Percentiles rank a stretch among this genome's conserved stretches.
phyloP scores from a whole-genome alignment of 64 coral and sea anemone genomes.

The Stylophora pistillata region DNA sequence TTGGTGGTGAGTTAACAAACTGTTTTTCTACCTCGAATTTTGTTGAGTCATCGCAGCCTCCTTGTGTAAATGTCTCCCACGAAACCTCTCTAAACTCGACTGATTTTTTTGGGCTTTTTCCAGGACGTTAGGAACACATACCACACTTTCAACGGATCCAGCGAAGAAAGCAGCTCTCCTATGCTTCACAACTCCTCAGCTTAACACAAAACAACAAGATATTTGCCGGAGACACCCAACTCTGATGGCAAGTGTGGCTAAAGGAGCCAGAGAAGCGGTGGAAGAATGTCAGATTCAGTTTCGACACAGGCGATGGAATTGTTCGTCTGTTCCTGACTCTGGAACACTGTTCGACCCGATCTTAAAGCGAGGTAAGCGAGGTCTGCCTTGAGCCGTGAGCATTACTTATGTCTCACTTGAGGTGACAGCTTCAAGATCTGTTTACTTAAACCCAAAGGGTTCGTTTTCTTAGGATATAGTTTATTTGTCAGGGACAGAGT shows the following conservation, averaged over 20 bases:
- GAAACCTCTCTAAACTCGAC: neutral
- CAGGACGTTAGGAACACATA: slow-evolving; percentile 91
- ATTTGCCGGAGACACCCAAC: slow-evolving; percentile 72
- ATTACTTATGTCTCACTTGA: slow-evolving; percentile 32
- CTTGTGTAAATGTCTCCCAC: neutral
- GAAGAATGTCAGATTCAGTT: slow-evolving; percentile 89
- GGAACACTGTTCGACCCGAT: slow-evolving; percentile 76
- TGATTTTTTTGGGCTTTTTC: slow-evolving; percentile 16
- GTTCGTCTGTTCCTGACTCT: slow-evolving; percentile 78
- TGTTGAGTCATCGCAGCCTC: slow-evolving; percentile 17
- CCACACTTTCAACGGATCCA: slow-evolving; percentile 76
- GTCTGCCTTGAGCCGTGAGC: neutral
- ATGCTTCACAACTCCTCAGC: slow-evolving; percentile 79
- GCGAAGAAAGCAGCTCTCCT: slow-evolving; percentile 74
- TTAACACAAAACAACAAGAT: slow-evolving; percentile 80
- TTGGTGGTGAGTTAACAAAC: slow-evolving; percentile 89
- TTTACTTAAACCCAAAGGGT: slow-evolving; percentile 53
- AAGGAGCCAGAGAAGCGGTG: slow-evolving; percentile 69
- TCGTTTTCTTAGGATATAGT: slow-evolving; percentile 54
- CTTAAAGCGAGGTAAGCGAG: slow-evolving; percentile 70
- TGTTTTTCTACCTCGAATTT: slow-evolving; percentile 39
- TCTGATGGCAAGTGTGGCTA: slow-evolving; percentile 79
- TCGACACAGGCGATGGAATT: slow-evolving; percentile 82
- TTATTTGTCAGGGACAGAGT: slow-evolving; percentile 39
- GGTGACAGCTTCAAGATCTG: slow-evolving; percentile 60